A percentile compares a stretch with the other conserved stretches of the same genome.
Evolutionary conservation across 2,888 invertebrate genomes (phyloP).

Genomic region (Dendrolimus houi): DNA sequence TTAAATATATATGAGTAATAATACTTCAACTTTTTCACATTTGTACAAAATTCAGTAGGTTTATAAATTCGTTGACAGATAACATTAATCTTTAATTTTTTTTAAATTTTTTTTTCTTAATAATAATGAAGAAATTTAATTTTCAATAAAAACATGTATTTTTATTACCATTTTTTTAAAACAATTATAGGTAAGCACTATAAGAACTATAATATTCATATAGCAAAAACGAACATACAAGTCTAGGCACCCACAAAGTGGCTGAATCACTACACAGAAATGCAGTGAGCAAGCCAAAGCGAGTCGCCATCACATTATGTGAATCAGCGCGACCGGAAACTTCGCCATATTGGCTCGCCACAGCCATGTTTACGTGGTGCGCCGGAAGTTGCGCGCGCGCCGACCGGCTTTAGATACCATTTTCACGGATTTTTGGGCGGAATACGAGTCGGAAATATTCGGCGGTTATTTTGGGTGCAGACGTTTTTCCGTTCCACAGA

Average conservation of each 20-base stretch:
- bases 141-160: no score
- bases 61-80: no score
- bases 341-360: conserved; percentile 70
- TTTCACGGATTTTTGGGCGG: conserved; percentile 53
- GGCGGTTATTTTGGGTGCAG: conserved; percentile 58
- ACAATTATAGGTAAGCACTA: no score
- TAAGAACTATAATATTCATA: no score
- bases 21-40: no score
- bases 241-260: conserved; percentile 54
- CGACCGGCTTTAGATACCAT: conserved; percentile 64
- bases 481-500: conserved; percentile 69
- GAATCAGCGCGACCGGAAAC: conserved; percentile 73
- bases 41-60: no score
- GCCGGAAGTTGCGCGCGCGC: conserved; percentile 75
- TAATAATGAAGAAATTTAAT: no score
- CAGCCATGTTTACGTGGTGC: conserved; percentile 69
- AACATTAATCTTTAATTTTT: no score
- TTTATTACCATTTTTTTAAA: no score
- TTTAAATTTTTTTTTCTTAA: no score
- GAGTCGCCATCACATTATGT: conserved; percentile 53
- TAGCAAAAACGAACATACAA: conserved; percentile 1
- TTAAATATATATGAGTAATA: no score
- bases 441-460: conserved; percentile 68
- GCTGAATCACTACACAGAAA: conserved; percentile 70
- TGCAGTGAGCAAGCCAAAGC: conserved; percentile 66